These are phyloP conservation scores for Rhadina sibilatrix DNA, from an alignment of 2,113 vertebrate species.

Conservation along the genomic window DNA sequence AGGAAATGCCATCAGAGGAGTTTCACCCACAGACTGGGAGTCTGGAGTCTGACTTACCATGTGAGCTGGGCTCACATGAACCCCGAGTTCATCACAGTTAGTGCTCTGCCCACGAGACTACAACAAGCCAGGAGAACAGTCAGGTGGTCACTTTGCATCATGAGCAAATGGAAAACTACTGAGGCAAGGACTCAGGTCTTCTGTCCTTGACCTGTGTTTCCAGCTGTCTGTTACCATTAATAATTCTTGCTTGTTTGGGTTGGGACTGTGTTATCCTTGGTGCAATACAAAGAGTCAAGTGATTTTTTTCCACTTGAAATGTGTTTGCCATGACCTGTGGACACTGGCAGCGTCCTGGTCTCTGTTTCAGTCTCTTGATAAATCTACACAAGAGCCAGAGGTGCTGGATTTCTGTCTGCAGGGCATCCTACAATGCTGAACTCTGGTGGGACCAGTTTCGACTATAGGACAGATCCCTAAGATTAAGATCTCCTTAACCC, in stretches of 20 bases:
- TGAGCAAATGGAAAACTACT: neutral
- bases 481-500: neutral
- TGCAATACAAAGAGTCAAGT: neutral
- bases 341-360: neutral
- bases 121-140: neutral
- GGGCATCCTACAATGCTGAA: neutral
- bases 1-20: neutral
- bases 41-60: neutral
- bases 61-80: neutral
- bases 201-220: neutral
- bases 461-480: neutral
- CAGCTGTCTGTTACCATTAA: neutral
- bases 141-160: neutral
- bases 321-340: neutral
- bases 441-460: neutral
- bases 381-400: neutral
- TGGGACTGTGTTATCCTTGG: neutral
- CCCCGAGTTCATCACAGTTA: neutral
- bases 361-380: neutral
- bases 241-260: neutral
- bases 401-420: neutral
- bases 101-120: neutral
- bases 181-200: neutral
- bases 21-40: neutral
- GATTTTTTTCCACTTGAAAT: neutral